Evolutionary conservation across 2,888 invertebrate genomes (phyloP).

Genomic region (Agrenia bidenticulata): DNA sequence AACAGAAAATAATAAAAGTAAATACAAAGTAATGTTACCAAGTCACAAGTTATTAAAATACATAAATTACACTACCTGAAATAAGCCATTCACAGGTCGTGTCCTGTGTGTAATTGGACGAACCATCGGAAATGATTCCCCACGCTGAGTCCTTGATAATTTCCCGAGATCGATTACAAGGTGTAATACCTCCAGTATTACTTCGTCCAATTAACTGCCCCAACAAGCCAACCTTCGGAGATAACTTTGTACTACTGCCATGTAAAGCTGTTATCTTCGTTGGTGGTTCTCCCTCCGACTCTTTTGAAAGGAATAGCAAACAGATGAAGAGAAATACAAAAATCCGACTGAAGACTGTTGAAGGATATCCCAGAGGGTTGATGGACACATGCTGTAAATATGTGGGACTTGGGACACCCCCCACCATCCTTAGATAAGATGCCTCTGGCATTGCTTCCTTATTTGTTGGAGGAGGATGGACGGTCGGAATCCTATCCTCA

Average conservation of each 20-base stretch:
- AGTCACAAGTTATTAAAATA: conserved; percentile 1
- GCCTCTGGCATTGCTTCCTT: too few relatives aligned
- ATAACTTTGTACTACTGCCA: neutral
- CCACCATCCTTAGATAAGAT: too few relatives aligned
- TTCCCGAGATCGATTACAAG: conserved; percentile 80
- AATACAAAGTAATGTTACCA: neutral
- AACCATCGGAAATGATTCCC: conserved; percentile 87
- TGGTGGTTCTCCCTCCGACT: conserved; percentile 5
- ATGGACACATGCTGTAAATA: too few relatives aligned
- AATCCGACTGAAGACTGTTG: too few relatives aligned
- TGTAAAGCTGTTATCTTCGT: neutral
- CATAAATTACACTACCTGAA: conserved; percentile 64
- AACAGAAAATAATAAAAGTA: neutral
- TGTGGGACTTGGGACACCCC: too few relatives aligned
- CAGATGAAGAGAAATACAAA: too few relatives aligned
- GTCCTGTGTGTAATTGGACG: conserved; percentile 84
- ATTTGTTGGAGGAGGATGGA: too few relatives aligned
- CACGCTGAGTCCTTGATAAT: conserved; percentile 72
- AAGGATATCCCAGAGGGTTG: too few relatives aligned
- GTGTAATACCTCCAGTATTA: neutral
- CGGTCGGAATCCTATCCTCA: too few relatives aligned
- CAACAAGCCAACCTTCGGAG: neutral
- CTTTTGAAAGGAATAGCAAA: neutral
- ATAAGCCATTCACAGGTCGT: conserved; percentile 97
- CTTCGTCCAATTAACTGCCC: neutral